Percentiles rank a stretch among this genome's conserved stretches.
phyloP scores from a whole-genome alignment of 2,797 vertebrate species.

The Gadopsis bispinosus region DNA sequence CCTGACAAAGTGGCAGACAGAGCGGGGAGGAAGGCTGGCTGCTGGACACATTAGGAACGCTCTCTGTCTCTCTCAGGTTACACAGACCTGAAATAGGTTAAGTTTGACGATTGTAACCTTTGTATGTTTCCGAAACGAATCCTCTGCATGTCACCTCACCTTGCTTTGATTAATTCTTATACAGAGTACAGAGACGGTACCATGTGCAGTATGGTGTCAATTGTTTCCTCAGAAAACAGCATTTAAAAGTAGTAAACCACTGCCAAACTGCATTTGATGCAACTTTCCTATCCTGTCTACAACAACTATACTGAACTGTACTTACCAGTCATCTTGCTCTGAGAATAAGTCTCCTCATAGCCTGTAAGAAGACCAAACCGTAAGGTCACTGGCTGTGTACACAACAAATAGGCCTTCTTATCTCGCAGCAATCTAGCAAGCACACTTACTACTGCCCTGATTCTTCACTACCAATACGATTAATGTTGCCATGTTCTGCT shows the following conservation, averaged over 20 bases:
- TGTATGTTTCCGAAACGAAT: conserved; percentile 59
- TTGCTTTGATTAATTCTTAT: conserved; percentile 25
- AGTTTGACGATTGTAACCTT: conserved; percentile 63
- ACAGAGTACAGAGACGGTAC: too few species aligned
- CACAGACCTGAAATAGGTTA: conserved; percentile 56
- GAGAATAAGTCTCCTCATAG: conserved; percentile 61
- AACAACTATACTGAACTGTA: conserved; percentile 41
- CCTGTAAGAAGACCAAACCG: conserved; percentile 63
- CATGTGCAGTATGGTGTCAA: neutral
- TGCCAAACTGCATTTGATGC: neutral
- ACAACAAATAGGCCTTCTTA: conserved; percentile 15
- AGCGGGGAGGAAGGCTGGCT: conserved; percentile 51
- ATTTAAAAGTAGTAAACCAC: neutral
- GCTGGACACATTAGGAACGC: conserved; percentile 72
- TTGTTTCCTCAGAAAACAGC: neutral
- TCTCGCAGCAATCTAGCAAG: conserved; percentile 14
- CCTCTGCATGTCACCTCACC: conserved; percentile 41
- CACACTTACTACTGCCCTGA: conserved; percentile 2
- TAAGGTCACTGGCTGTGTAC: conserved; percentile 44
- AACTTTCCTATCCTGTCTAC: neutral
- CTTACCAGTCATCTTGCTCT: conserved; percentile 61
- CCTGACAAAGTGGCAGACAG: conserved; percentile 75
- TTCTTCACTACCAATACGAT: conserved; percentile 1
- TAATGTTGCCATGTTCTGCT: neutral
- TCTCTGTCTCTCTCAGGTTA: conserved; percentile 72